Conservation (phyloP, 2,113 vertebrate species). For the Camelus dromedarius region DNA sequence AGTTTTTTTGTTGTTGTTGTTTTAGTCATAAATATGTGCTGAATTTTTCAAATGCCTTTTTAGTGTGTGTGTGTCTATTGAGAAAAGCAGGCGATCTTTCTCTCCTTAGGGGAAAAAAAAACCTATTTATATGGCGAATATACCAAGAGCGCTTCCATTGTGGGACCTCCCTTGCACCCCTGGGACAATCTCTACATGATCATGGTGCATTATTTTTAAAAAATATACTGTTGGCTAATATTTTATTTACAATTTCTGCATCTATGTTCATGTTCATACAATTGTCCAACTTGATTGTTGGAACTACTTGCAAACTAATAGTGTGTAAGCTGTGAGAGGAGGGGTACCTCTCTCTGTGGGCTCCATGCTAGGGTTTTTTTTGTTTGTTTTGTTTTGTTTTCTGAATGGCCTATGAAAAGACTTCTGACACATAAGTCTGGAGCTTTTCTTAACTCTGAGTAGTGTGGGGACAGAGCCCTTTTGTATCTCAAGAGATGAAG, state of each 20-base stretch:
- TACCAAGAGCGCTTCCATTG: not conserved
- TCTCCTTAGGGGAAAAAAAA: not conserved
- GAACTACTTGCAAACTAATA: not conserved
- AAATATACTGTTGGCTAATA: not conserved
- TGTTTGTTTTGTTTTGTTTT: not conserved
- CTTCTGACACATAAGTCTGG: not conserved
- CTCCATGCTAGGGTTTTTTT: not conserved
- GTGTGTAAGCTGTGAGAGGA: not conserved
- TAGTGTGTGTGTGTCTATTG: not conserved
- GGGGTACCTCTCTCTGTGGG: not conserved
- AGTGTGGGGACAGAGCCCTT: not conserved
- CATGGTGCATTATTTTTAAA: not conserved
- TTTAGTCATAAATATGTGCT: not conserved
- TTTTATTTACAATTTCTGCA: not conserved
- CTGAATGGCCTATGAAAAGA: not conserved
- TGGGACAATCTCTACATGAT: not conserved
- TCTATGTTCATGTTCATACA: not conserved
- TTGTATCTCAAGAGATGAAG: not conserved
- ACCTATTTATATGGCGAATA: not conserved
- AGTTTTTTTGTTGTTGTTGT: not conserved
- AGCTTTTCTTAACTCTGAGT: not conserved
- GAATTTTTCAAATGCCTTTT: slow-evolving; percentile 9
- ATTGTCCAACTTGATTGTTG: not conserved
- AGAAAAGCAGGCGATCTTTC: not conserved
- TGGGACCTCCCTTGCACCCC: not conserved